Percentiles rank a stretch among this genome's conserved stretches.
Conservation (phyloP, 2,797 vertebrate genomes). For the Amblyraja radiata region DNA sequence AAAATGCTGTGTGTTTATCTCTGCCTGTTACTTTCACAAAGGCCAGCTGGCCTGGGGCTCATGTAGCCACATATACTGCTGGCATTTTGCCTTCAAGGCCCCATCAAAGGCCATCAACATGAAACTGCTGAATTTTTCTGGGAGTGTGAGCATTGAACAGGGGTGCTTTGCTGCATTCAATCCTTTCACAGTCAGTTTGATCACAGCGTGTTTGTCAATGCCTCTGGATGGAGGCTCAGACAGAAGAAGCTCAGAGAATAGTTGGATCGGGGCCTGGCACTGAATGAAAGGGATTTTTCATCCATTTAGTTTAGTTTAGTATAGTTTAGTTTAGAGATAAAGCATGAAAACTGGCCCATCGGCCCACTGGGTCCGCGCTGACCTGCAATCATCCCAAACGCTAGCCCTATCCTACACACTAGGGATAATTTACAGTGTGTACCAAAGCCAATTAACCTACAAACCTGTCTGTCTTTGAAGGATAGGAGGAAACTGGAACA, state of each 20-base stretch:
- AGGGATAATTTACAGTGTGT: too few relatives aligned
- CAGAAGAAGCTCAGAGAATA: constrained; percentile 55
- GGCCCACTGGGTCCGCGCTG: too few relatives aligned
- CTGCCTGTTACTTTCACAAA: neutral
- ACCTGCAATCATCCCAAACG: too few relatives aligned
- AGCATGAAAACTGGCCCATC: too few relatives aligned
- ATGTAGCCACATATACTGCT: constrained; percentile 23
- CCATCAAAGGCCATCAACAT: constrained; percentile 41
- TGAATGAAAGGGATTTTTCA: constrained; percentile 43
- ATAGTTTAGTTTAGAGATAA: too few relatives aligned
- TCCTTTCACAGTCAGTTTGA: constrained; percentile 48
- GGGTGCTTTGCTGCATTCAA: constrained; percentile 43
- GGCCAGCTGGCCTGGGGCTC: neutral
- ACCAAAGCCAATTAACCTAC: too few relatives aligned
- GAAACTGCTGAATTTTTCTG: constrained; percentile 42
- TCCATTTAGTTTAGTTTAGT: neutral
- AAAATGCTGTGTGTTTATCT: neutral
- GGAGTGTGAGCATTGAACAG: constrained; percentile 41
- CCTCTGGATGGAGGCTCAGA: constrained; percentile 47
- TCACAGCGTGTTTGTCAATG: constrained; percentile 43
- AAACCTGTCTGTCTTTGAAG: too few relatives aligned
- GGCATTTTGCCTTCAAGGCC: constrained; percentile 32
- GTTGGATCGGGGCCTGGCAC: constrained; percentile 49
- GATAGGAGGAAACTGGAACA: too few relatives aligned
- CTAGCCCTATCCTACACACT: too few relatives aligned